phyloP scores from a whole-genome alignment of 2,888 invertebrate genomes.

The Thera obeliscata region DNA sequence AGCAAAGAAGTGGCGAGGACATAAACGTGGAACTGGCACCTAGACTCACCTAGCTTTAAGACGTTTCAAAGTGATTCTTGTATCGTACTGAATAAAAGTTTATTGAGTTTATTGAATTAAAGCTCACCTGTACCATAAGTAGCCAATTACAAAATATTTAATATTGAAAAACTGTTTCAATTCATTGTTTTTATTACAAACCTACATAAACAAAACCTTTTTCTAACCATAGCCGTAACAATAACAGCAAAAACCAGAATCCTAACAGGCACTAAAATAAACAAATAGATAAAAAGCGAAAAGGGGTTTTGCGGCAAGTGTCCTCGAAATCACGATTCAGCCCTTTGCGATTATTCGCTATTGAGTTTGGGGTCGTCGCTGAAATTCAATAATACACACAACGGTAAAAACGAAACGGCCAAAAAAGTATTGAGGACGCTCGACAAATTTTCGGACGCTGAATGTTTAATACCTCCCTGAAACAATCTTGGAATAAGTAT shows the following conservation, averaged over 20 bases:
- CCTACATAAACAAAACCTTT: conserved; percentile 24
- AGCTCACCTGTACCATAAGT: too few relatives aligned
- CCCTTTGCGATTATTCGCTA: conserved; percentile 58
- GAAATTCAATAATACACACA: conserved; percentile 57
- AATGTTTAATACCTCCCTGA: conserved; percentile 33
- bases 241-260: conserved; percentile 42
- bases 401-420: conserved; percentile 48
- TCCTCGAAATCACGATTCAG: conserved; percentile 58
- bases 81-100: too few relatives aligned
- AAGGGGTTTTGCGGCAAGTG: conserved; percentile 54
- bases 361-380: conserved; percentile 48
- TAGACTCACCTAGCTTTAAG: too few relatives aligned
- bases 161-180: neutral
- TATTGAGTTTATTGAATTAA: too few relatives aligned
- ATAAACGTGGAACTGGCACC: too few relatives aligned
- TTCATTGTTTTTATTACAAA: conserved; percentile 8
- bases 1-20: too few relatives aligned
- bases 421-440: conserved; percentile 44
- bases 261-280: conserved; percentile 53
- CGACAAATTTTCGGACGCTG: conserved; percentile 33
- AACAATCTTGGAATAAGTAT: neutral
- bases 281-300: conserved; percentile 57
- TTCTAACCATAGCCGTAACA: conserved; percentile 35
- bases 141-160: neutral
- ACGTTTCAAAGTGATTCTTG: too few relatives aligned